Base-by-base conservation (phyloP, 1,140 invertebrate genomes). In the Macrostomum lignano region DNA sequence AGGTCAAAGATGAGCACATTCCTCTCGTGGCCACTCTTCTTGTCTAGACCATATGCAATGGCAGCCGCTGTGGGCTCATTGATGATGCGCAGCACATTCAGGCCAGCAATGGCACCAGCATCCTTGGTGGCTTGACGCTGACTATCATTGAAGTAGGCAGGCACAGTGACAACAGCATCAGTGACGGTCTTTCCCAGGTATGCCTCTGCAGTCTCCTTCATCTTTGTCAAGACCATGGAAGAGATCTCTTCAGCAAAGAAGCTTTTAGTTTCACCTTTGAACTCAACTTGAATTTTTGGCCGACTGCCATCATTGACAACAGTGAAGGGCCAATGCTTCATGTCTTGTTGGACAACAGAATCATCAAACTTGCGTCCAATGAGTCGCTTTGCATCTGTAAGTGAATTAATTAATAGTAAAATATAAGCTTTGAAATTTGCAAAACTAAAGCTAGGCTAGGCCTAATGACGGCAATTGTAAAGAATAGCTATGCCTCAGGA, bases 171-270 rank as follows among this genome's bases (percentile, higher is more conserved):
- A 17, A 62, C 60, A 20, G 59, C 49, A 44, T 52, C 45, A 17
- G 40, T 47, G 1, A 55, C 43, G 22, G 35, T 46, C 46, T 52
- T 74, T 36, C 82, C 82, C 36, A 91, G 65, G 49, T 86, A 88
- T 6, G 75, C 74, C 62, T 86, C 78, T 35, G 81, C n/a, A n/a
- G n/a, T n/a, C n/a, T n/a, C n/a, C n/a, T n/a, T n/a, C 76, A 82
- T 73, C 46, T 74, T 78, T 7, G 61, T 64, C 35, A 78, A 48
- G 3, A 84, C 74, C 77, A 82, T 76, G 2, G 73, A 73, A 44
- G 71, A 77, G 32, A 84, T 70, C 65, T 79, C 74, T 62, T 79
- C 77, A 25, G 77, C 75, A 64, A 70, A 76, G 66, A 84, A 82
- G 82, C 68, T 70, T 55, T 82, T 82, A 38, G 61, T 62, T 58